Conservation (phyloP, 1,140 invertebrate genomes). For the Drosophila murphyi region DNA sequence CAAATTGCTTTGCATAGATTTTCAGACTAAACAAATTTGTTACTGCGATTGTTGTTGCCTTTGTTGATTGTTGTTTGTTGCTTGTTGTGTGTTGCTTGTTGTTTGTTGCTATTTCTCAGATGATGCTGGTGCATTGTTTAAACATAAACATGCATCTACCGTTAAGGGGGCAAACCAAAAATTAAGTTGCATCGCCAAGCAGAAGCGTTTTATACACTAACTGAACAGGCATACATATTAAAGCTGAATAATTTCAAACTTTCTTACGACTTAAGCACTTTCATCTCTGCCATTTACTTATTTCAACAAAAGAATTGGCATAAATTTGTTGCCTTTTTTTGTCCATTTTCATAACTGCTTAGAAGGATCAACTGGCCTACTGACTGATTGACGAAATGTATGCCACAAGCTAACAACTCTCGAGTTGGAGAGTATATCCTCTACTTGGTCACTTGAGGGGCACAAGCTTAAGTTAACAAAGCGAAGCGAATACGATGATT, state of each 20-base stretch:
- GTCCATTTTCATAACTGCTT: too few species aligned
- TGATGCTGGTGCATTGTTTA: constrained; percentile 61
- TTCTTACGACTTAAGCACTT: too few species aligned
- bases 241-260: too few species aligned
- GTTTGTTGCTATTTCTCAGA: constrained; percentile 15
- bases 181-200: constrained; percentile 15
- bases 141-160: constrained; percentile 65
- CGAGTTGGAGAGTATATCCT: too few species aligned
- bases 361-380: too few species aligned
- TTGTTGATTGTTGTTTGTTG: constrained; percentile 9
- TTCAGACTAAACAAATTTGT: constrained; percentile 69
- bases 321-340: too few species aligned
- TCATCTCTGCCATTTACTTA: too few species aligned
- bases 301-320: too few species aligned
- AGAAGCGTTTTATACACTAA: background rate
- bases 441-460: too few species aligned
- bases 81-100: constrained; percentile 5
- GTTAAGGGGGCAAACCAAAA: constrained; percentile 47
- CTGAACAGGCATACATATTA: too few species aligned
- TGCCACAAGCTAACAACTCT: too few species aligned
- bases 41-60: constrained; percentile 28
- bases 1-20: constrained; percentile 76
- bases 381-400: too few species aligned
- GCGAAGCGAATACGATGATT: background rate
- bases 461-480: background rate